Conservation (phyloP, 2,888 invertebrate genomes). For the Cecidostiba fungosa region DNA sequence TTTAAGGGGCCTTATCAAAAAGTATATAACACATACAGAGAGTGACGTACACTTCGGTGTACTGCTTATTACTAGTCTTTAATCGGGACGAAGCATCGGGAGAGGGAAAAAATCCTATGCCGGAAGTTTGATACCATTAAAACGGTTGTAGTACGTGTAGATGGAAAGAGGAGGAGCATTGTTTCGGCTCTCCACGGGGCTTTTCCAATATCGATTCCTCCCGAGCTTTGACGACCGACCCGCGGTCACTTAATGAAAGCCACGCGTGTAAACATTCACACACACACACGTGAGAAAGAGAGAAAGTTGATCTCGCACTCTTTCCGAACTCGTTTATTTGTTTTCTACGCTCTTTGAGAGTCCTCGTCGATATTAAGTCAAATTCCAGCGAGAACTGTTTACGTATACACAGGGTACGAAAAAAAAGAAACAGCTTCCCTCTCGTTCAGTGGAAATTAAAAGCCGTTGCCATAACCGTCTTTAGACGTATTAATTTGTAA, state of each 20-base stretch:
- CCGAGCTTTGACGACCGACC: constrained; percentile 25
- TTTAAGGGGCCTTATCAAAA: constrained; percentile 60
- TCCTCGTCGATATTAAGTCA: constrained; percentile 39
- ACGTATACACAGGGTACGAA: neutral
- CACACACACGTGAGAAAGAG: neutral
- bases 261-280: constrained; percentile 34
- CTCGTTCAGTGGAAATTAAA: constrained; percentile 3
- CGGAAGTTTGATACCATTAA: constrained; percentile 21
- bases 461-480: neutral
- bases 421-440: neutral
- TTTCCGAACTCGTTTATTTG: constrained; percentile 9
- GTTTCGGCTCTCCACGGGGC: neutral
- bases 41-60: neutral
- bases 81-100: constrained; percentile 40
- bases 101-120: neutral
- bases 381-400: constrained; percentile 26
- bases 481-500: constrained; percentile 62
- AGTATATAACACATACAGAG: constrained; percentile 35
- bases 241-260: constrained; percentile 50
- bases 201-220: constrained; percentile 35
- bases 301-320: constrained; percentile 11
- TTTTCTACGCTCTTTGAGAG: neutral
- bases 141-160: neutral
- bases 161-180: neutral
- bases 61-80: constrained; percentile 21